These are phyloP conservation scores for Carabus problematicus DNA, from an alignment of 2,888 invertebrate species.

Conservation along the genomic window DNA sequence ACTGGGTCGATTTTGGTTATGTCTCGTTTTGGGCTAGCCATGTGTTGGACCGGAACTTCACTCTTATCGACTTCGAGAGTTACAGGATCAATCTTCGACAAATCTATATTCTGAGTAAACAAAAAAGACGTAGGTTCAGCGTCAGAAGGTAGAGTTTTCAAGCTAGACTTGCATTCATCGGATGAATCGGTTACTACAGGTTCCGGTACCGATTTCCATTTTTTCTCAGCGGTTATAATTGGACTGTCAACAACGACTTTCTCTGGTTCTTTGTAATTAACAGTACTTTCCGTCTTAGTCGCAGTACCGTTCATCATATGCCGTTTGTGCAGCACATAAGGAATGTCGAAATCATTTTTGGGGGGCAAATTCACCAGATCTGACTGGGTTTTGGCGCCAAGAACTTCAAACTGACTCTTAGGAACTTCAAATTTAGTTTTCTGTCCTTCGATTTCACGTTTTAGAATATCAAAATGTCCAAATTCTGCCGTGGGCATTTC, in stretches of 20 bases:
- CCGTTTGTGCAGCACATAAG: conserved; percentile 83
- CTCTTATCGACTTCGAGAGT: conserved; percentile 75
- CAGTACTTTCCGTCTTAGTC: conserved; percentile 56
- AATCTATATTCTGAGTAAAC: conserved; percentile 77
- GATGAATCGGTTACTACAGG: conserved; percentile 57
- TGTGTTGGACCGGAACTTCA: conserved; percentile 65
- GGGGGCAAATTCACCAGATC: conserved; percentile 59
- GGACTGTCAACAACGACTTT: conserved; percentile 30
- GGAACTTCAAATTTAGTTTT: conserved; percentile 75
- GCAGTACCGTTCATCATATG: conserved; percentile 88
- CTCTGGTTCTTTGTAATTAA: conserved; percentile 45
- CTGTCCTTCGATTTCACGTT: conserved; percentile 60
- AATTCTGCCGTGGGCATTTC: conserved; percentile 60
- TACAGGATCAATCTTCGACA: conserved; percentile 76
- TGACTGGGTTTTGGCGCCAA: conserved; percentile 60
- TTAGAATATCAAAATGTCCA: conserved; percentile 71
- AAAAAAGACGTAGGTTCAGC: conserved; percentile 69
- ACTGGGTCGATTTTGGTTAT: conserved; percentile 75
- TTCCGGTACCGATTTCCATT: conserved; percentile 42
- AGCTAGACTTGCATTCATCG: conserved; percentile 66
- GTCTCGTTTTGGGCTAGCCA: conserved; percentile 75
- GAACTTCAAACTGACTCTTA: conserved; percentile 74
- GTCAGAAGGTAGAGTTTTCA: conserved; percentile 40
- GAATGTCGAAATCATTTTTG: conserved; percentile 75
- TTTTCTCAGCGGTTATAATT: conserved; percentile 31